phyloP scores from a whole-genome alignment of 2,888 invertebrate species.

The Pseudococcus longispinus region DNA sequence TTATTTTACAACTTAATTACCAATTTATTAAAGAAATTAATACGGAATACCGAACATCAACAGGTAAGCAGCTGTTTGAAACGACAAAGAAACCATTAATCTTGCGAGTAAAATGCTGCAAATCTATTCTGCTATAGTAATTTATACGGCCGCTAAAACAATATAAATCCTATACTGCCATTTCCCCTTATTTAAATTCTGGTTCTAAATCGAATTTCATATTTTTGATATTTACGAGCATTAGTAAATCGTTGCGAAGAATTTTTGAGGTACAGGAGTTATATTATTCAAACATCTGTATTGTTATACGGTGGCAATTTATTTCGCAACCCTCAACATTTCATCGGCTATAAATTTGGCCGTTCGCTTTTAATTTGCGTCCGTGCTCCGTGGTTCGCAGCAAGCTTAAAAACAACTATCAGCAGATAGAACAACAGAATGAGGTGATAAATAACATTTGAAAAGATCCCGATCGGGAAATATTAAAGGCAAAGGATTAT shows the following conservation, averaged over 20 bases:
- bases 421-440: neutral
- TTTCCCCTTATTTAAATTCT: constrained; percentile 26
- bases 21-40: neutral
- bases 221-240: constrained; percentile 31
- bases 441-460: constrained; percentile 24
- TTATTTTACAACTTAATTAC: neutral
- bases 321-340: constrained; percentile 30
- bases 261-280: constrained; percentile 1
- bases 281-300: constrained; percentile 24
- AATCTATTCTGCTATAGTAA: neutral
- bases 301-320: constrained; percentile 30
- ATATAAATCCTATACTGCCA: neutral
- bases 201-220: constrained; percentile 10
- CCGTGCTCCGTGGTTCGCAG: neutral
- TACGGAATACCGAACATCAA: neutral
- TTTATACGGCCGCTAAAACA: neutral
- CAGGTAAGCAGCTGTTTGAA: neutral
- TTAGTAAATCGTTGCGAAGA: constrained; percentile 27
- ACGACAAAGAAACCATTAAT: neutral
- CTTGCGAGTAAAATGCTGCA: constrained; percentile 6
- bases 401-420: constrained; percentile 19
- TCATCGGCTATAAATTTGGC: constrained; percentile 16
- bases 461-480: constrained; percentile 17
- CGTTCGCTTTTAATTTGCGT: constrained; percentile 24
- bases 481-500: neutral